These are phyloP conservation scores for Myocastor coypus DNA, from an alignment of 2,113 vertebrate genomes.

Conservation along the genomic window DNA sequence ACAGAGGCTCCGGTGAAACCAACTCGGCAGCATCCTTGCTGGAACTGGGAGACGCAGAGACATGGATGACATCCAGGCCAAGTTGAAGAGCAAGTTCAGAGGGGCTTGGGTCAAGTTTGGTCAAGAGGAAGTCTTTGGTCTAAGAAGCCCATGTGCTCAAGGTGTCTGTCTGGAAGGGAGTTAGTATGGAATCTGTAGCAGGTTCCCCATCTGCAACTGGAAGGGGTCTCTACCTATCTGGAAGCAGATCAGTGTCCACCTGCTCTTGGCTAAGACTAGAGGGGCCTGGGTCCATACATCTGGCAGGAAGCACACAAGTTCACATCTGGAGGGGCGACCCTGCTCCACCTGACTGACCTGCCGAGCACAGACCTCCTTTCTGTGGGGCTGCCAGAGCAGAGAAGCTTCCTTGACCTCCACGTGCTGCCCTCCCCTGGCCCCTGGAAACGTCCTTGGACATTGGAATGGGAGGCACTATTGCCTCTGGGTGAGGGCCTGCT, in stretches of 20 bases:
- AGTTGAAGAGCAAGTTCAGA: background rate
- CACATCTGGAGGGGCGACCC: background rate
- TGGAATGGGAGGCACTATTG: too few relatives aligned
- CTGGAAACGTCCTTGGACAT: background rate
- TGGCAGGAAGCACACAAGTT: background rate
- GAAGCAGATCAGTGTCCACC: background rate
- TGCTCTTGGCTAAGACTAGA: background rate
- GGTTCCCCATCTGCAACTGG: background rate
- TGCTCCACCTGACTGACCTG: accelerated
- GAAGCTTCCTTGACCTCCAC: background rate
- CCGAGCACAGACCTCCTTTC: background rate
- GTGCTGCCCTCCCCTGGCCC: accelerated
- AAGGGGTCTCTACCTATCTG: background rate
- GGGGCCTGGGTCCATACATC: accelerated
- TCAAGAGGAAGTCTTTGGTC: background rate
- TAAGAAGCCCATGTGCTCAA: background rate
- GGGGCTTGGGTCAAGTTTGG: background rate
- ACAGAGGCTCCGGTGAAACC: background rate
- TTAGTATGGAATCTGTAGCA: too few relatives aligned
- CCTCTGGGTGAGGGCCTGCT: background rate
- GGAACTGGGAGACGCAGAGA: background rate
- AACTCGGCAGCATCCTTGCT: background rate
- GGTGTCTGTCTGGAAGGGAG: background rate
- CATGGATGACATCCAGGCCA: accelerated
- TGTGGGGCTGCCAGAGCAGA: accelerated